Evolutionary conservation across 1,140 invertebrate genomes (phyloP).

Genomic region (Ceratoteleas bidentatus): DNA sequence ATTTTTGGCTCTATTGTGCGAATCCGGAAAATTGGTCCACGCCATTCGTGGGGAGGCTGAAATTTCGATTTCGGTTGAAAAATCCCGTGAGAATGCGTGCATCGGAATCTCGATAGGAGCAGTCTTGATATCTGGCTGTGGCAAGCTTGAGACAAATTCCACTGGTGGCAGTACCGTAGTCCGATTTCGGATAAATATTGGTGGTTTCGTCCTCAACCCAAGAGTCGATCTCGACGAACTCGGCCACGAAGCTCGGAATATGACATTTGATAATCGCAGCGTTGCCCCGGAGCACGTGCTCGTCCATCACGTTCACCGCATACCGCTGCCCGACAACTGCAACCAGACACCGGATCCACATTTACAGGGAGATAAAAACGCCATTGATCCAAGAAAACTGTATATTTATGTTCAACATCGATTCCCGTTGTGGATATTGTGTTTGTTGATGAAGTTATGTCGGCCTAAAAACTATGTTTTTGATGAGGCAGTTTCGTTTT

Average conservation of each 20-base stretch:
- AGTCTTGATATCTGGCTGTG: not conserved
- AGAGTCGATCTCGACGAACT: conserved; percentile 91
- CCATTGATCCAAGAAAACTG: not conserved
- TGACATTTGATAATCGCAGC: conserved; percentile 95
- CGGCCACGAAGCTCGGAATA: conserved; percentile 94
- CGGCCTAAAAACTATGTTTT: too few species aligned
- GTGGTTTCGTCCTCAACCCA: conserved; percentile 90
- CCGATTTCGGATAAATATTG: conserved; percentile 85
- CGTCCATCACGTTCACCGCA: conserved; percentile 94
- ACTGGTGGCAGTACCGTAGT: conserved; percentile 84
- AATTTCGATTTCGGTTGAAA: too few species aligned
- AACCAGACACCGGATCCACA: conserved; percentile 80
- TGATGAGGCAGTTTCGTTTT: too few species aligned
- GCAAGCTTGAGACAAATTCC: conserved; percentile 19
- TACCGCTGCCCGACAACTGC: conserved; percentile 94
- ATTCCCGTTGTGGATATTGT: too few species aligned
- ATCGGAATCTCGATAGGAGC: too few species aligned
- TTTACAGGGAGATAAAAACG: conserved; percentile 22
- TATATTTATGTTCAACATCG: too few species aligned
- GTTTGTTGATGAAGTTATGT: too few species aligned
- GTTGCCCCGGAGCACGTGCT: conserved; percentile 94
- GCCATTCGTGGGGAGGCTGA: too few species aligned
- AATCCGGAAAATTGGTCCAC: too few species aligned
- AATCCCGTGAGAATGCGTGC: too few species aligned
- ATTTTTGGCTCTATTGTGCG: too few species aligned